A percentile compares a stretch with the other conserved stretches of the same genome.
Evolutionary conservation across 2,888 invertebrate genomes (phyloP).

Genomic region (Eristalinus aeneus): DNA sequence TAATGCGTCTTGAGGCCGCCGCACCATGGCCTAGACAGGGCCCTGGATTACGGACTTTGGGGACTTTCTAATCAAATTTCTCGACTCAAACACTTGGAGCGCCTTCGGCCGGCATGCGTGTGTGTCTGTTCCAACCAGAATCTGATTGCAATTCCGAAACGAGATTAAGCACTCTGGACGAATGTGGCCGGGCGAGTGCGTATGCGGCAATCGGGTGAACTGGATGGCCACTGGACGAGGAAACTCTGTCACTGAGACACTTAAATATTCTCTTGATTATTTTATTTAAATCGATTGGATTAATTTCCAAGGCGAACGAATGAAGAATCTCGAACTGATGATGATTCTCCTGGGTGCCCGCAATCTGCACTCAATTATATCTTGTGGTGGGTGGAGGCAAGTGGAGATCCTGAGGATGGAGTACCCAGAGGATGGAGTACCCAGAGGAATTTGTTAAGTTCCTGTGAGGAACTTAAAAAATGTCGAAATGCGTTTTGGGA

Average conservation of each 20-base stretch:
- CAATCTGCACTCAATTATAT: no score
- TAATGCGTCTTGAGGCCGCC: constrained; percentile 11
- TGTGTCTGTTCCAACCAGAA: neutral
- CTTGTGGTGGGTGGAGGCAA: neutral
- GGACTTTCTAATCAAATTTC: constrained; percentile 19
- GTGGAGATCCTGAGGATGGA: no score
- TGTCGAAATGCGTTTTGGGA: no score
- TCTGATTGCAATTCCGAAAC: neutral
- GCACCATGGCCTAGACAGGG: neutral
- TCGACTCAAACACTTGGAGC: neutral
- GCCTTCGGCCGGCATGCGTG: neutral
- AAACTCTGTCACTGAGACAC: neutral
- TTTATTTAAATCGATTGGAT: neutral
- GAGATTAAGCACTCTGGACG: neutral
- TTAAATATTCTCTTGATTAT: neutral
- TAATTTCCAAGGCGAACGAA: neutral
- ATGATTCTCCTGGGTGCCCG: no score
- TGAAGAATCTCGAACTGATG: neutral
- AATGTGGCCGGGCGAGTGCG: neutral
- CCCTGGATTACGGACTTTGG: neutral
- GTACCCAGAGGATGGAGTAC: no score
- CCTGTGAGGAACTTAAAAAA: no score
- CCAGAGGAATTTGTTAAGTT: no score
- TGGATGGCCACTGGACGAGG: neutral
- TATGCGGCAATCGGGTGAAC: neutral